A percentile compares a stretch with the other conserved stretches of the same genome.
phyloP scores from a whole-genome alignment of 2,113 vertebrate species.

The Cyanoderma ruficeps region DNA sequence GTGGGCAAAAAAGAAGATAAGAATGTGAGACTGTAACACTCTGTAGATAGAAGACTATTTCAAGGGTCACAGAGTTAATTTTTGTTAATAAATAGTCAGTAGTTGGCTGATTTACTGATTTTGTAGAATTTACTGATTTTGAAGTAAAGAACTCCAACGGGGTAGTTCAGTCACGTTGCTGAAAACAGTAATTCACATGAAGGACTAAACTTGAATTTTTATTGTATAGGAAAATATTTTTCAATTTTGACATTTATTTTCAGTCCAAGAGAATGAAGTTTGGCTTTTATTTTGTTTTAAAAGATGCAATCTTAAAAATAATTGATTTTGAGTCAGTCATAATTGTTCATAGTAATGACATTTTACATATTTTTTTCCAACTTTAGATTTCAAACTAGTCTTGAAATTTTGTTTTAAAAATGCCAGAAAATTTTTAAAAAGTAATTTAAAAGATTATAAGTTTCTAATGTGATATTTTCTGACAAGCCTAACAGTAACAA shows the following conservation, averaged over 20 bases:
- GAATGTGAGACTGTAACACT: fast-evolving
- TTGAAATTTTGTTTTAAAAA: background rate
- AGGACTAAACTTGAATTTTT: background rate
- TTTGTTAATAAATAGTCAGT: background rate
- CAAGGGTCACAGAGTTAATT: background rate
- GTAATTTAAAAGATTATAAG: background rate
- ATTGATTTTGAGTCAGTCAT: background rate
- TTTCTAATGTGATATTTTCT: background rate
- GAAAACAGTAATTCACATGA: background rate
- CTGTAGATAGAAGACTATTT: background rate
- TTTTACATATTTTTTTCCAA: background rate
- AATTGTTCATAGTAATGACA: background rate
- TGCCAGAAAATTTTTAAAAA: background rate
- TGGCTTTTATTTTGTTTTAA: background rate
- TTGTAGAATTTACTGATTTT: background rate
- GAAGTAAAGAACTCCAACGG: background rate
- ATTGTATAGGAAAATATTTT: background rate
- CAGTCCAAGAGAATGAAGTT: background rate
- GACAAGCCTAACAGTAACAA: background rate
- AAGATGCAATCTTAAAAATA: background rate
- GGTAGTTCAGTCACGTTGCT: background rate
- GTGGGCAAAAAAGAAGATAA: background rate
- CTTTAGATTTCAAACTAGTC: background rate
- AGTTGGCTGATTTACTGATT: background rate
- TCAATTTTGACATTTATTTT: background rate